Base-by-base conservation (phyloP, 2,888 invertebrate species). In the Pollenia amentaria region DNA sequence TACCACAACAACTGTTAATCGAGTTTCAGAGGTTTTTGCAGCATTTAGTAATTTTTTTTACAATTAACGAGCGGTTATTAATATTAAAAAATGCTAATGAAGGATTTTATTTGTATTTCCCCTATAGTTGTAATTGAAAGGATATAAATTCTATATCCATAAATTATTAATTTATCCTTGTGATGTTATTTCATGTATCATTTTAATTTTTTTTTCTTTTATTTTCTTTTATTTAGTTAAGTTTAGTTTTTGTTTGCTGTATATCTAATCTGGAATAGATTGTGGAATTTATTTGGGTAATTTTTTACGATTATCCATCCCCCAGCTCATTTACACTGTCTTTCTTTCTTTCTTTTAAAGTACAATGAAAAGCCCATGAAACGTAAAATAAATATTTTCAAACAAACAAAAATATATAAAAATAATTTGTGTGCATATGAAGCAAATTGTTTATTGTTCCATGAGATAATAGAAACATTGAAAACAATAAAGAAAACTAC, bases 211-310 rank as follows among this genome's bases (percentile, higher is more conserved):
- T 18, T 21, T 51, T 10, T 70, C 1, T 38, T 48, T 0, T 16
- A 18, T 57, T 14, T 67, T 44, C 42, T 29, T 29, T 29, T 29
- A 29, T 6, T 29, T 29, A 29, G 29, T 6, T 29, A 0, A 29
- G 29, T 6, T 29, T 29, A 29, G 29, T 29, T 29, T 29, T 29
- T 29, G 1, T 29, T 29, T 18, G 48, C 51, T 53, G 8, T 12
- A 6, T 29, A 55, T 67, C 64, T 80, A 72, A 46, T 57, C 65
- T 57, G 16, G 21, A 67, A 73, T 65, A 67, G 46, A 67, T 73
- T 70, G 46, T 73, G n/a, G 53, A 67, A 73, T 84, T 84, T 73
- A 84, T 79, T 79, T 84, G 12, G 70, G 46, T 69, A 73, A 78
- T 67, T 73, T 62, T 46, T 65, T 65, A 57, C 16, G 42, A 72